These are phyloP conservation scores for Neogale vison DNA, from an alignment of 2,113 vertebrate genomes.

Conservation along the genomic window DNA sequence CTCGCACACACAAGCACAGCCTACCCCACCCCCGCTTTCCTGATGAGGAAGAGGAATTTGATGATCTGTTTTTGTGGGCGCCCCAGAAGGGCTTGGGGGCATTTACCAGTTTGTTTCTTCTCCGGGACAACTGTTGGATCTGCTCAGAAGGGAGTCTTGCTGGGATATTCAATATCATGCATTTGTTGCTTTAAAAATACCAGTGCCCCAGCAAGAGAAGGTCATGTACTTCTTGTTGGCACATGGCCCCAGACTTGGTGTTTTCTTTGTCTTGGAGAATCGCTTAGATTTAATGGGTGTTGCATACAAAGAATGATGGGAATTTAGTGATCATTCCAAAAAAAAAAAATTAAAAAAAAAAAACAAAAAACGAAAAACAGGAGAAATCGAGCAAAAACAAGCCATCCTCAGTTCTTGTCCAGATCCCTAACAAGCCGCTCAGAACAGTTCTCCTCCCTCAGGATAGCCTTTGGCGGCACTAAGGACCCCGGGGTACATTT, in stretches of 20 bases:
- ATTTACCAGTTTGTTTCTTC: constrained; percentile 57
- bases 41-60: constrained; percentile 49
- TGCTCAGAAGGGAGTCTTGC: constrained; percentile 22
- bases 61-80: constrained; percentile 53
- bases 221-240: constrained; percentile 68
- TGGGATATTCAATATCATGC: constrained; percentile 62
- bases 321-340: constrained; percentile 64
- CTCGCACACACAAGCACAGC: neutral
- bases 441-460: neutral
- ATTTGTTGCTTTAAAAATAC: constrained; percentile 76
- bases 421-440: neutral
- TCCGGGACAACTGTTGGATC: constrained; percentile 46
- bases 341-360: neutral
- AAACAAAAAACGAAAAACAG: neutral
- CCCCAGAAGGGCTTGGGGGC: neutral
- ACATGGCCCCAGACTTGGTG: constrained; percentile 22
- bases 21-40: neutral
- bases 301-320: constrained; percentile 70
- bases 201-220: constrained; percentile 64
- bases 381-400: constrained; percentile 50
- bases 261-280: constrained; percentile 76
- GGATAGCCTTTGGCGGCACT: neutral
- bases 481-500: neutral
- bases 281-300: constrained; percentile 66
- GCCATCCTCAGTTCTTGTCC: neutral